These are phyloP conservation scores for Heliconius ethilla DNA, from an alignment of 2,888 invertebrate genomes.

Conservation along the genomic window DNA sequence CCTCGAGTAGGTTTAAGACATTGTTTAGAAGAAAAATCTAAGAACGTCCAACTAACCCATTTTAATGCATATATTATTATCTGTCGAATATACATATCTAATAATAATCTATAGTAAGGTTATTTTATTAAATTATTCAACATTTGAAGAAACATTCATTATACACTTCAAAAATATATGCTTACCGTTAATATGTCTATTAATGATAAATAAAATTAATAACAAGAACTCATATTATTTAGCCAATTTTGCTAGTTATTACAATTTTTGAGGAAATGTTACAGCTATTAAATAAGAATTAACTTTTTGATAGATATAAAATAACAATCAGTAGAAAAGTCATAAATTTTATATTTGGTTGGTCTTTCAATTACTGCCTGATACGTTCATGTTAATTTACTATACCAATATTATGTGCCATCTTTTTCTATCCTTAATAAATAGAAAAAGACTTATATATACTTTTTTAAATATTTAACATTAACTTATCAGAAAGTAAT, in stretches of 20 bases:
- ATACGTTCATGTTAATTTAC: not conserved
- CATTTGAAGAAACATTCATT: slow-evolving; percentile 7
- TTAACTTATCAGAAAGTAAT: not conserved
- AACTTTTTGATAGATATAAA: not conserved
- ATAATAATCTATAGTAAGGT: not conserved
- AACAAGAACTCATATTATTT: not conserved
- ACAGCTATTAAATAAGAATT: not conserved
- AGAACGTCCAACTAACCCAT: not conserved
- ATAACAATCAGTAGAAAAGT: slow-evolving; percentile 3
- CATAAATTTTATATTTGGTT: not conserved
- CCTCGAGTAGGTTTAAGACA: too few relatives aligned
- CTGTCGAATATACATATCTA: slow-evolving; percentile 2
- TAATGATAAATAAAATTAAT: not conserved
- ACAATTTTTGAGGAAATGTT: not conserved
- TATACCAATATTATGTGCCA: not conserved
- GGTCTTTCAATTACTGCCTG: not conserved
- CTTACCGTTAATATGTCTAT: not conserved
- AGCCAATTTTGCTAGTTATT: slow-evolving; percentile 1
- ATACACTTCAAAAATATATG: slow-evolving; percentile 6
- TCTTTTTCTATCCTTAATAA: not conserved
- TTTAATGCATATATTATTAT: not conserved
- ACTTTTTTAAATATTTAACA: not conserved
- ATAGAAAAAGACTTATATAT: not conserved
- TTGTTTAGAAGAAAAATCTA: too few relatives aligned
- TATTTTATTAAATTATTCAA: not conserved